Conservation (phyloP, 1,140 invertebrate genomes). For the Sitobion miscanthi region DNA sequence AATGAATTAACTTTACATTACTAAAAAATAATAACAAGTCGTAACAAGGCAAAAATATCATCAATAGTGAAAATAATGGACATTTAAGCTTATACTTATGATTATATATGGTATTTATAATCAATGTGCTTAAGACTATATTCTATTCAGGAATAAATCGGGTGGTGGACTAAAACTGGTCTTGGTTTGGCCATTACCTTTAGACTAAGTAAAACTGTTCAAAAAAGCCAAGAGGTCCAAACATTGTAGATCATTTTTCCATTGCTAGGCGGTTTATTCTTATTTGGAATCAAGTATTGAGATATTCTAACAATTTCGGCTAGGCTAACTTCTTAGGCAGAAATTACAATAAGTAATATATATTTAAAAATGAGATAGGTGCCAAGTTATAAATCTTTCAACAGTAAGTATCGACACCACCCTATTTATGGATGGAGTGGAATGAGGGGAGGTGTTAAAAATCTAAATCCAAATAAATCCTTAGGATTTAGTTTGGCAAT, state of each 20-base stretch:
- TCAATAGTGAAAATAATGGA: no score
- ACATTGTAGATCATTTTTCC: background rate
- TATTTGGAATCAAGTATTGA: background rate
- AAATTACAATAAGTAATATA: background rate
- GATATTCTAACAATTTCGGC: no score
- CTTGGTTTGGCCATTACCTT: background rate
- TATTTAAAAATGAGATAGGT: background rate
- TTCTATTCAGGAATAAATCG: background rate
- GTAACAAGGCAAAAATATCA: no score
- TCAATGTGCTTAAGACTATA: no score
- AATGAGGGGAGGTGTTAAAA: background rate
- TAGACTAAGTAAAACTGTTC: background rate
- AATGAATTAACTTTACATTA: no score
- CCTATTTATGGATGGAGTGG: background rate
- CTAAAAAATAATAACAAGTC: no score
- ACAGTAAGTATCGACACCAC: background rate
- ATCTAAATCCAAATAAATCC: background rate
- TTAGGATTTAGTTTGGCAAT: background rate
- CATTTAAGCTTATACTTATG: no score
- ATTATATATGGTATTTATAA: no score
- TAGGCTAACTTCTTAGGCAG: background rate
- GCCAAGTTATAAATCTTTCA: background rate
- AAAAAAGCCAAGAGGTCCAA: background rate
- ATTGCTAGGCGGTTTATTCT: background rate
- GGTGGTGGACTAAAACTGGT: background rate